Conservation (phyloP, 2,888 invertebrate genomes). For the Lepidocyrtoides sp. region DNA sequence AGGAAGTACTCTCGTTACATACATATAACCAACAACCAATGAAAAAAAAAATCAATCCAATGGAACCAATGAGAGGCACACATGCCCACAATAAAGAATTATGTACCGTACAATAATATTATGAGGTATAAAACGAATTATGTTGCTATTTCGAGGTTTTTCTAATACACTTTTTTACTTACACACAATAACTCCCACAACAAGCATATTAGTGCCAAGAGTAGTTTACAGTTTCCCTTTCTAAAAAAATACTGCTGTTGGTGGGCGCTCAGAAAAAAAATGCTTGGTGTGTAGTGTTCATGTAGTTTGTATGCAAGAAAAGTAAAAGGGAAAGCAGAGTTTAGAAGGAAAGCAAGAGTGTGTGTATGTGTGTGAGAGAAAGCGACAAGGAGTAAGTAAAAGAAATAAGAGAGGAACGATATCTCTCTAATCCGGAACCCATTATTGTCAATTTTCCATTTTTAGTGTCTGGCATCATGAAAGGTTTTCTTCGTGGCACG, state of each 20-base stretch:
- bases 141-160: constrained; percentile 24
- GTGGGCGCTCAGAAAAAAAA: background rate
- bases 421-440: constrained; percentile 79
- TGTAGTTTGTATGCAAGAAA: constrained; percentile 49
- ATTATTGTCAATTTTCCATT: constrained; percentile 79
- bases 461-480: constrained; percentile 77
- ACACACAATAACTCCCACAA: constrained; percentile 39
- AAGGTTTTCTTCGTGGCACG: constrained; percentile 67
- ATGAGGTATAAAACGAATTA: constrained; percentile 70
- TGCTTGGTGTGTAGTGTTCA: background rate
- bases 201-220: constrained; percentile 44
- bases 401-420: constrained; percentile 58
- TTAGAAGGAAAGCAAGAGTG: background rate
- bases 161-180: background rate
- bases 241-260: constrained; percentile 1
- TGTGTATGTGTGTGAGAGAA: too few relatives aligned
- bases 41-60: constrained; percentile 33
- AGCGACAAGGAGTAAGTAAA: constrained; percentile 49
- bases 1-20: background rate
- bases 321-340: background rate
- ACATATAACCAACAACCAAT: background rate
- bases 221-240: constrained; percentile 38
- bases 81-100: constrained; percentile 60
- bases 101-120: constrained; percentile 70
- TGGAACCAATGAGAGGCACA: constrained; percentile 39